Conservation (phyloP, 92 coral and sea anemone species). For the Phenganax subtilis region DNA sequence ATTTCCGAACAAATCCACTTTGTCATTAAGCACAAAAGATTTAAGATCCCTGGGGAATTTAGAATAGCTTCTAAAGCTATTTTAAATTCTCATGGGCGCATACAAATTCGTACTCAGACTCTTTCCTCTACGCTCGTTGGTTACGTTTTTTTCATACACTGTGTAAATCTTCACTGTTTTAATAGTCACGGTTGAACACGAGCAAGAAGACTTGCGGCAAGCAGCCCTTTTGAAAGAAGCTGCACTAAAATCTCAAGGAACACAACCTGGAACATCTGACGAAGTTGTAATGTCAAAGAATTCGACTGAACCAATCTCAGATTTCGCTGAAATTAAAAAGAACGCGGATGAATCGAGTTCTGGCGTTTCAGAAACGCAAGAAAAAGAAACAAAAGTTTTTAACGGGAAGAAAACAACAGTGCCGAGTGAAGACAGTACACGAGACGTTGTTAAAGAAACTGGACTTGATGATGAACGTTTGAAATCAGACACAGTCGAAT, state of each 20-base stretch:
- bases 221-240: background rate
- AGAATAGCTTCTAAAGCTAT: too few relatives aligned
- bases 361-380: background rate
- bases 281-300: constrained; percentile 19
- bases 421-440: background rate
- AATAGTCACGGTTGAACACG: constrained; percentile 3
- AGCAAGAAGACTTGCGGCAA: background rate
- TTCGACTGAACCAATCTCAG: constrained; percentile 4
- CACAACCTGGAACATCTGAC: constrained; percentile 27
- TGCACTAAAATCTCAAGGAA: background rate
- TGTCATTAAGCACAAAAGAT: too few relatives aligned
- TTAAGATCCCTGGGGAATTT: too few relatives aligned
- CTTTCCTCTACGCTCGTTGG: too few relatives aligned
- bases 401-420: background rate
- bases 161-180: background rate
- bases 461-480: background rate
- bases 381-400: background rate
- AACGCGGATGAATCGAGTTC: background rate
- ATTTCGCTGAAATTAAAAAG: constrained; percentile 10
- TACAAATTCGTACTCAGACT: too few relatives aligned
- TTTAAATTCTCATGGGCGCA: too few relatives aligned
- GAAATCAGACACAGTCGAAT: background rate
- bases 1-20: too few relatives aligned
- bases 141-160: too few relatives aligned
- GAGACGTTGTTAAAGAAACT: background rate